These are phyloP conservation scores for Athalia circularis DNA, from an alignment of 2,888 invertebrate genomes.

Conservation along the genomic window DNA sequence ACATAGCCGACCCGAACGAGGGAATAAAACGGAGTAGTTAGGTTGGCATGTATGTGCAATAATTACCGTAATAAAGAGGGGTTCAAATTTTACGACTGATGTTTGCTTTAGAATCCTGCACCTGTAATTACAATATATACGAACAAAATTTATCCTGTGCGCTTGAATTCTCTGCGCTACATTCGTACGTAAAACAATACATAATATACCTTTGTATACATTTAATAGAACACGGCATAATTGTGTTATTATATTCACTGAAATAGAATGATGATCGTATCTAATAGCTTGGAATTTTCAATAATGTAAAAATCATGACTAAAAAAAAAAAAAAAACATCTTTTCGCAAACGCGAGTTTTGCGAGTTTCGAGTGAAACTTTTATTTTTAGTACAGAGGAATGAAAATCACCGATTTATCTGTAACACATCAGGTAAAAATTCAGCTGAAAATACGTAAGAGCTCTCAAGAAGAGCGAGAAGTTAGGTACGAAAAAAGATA, in stretches of 20 bases:
- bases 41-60: not conserved
- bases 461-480: not conserved
- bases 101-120: constrained; percentile 35
- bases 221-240: too few species aligned
- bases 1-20: constrained; percentile 22
- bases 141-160: constrained; percentile 5
- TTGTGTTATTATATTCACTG: too few species aligned
- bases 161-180: not conserved
- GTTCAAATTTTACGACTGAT: constrained; percentile 33
- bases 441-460: constrained; percentile 9
- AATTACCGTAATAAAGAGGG: constrained; percentile 34
- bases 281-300: too few species aligned
- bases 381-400: too few species aligned
- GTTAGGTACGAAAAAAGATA: constrained; percentile 13
- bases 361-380: too few species aligned
- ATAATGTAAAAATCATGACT: too few species aligned
- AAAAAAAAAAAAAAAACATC: too few species aligned
- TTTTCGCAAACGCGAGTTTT: too few species aligned
- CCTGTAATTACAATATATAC: constrained; percentile 24
- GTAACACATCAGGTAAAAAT: not conserved
- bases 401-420: too few species aligned
- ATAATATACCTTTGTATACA: not conserved
- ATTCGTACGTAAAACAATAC: not conserved
- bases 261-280: too few species aligned
- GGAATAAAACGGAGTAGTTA: constrained; percentile 16